Conservation (phyloP, 2,888 invertebrate species). For the Cerastis leucographa region DNA sequence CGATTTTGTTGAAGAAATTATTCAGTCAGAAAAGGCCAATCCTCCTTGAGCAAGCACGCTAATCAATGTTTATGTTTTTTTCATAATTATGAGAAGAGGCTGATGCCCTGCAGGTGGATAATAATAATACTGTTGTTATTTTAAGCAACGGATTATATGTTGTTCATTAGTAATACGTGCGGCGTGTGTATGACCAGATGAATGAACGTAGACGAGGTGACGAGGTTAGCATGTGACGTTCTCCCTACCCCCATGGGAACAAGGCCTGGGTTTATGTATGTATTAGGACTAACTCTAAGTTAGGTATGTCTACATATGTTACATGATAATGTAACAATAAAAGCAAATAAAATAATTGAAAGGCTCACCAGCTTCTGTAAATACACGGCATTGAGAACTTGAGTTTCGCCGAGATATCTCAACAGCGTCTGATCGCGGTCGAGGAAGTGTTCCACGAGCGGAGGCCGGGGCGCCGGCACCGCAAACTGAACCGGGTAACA, state of each 20-base stretch:
- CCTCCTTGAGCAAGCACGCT: background rate
- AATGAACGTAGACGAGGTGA: background rate
- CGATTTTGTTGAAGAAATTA: background rate
- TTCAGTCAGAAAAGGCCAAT: background rate
- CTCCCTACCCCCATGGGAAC: background rate
- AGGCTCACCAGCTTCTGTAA: slow-evolving; percentile 96
- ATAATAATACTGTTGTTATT: background rate
- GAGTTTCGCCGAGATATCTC: slow-evolving; percentile 96
- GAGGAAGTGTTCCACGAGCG: slow-evolving; percentile 96
- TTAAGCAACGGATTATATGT: background rate
- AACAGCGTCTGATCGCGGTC: slow-evolving; percentile 96
- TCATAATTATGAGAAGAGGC: background rate
- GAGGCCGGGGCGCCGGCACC: slow-evolving; percentile 95
- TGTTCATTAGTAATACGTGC: background rate
- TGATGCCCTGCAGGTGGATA: background rate
- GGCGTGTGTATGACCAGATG: background rate
- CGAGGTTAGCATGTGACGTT: too few species aligned
- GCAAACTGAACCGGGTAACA: slow-evolving; percentile 98
- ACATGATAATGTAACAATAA: background rate
- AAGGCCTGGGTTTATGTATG: background rate
- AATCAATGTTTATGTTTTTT: background rate
- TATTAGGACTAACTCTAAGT: background rate
- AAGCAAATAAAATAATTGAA: background rate
- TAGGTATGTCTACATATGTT: background rate
- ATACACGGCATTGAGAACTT: slow-evolving; percentile 96